These are phyloP conservation scores for Mimas tiliae DNA, from an alignment of 2,888 invertebrate genomes.

Conservation along the genomic window DNA sequence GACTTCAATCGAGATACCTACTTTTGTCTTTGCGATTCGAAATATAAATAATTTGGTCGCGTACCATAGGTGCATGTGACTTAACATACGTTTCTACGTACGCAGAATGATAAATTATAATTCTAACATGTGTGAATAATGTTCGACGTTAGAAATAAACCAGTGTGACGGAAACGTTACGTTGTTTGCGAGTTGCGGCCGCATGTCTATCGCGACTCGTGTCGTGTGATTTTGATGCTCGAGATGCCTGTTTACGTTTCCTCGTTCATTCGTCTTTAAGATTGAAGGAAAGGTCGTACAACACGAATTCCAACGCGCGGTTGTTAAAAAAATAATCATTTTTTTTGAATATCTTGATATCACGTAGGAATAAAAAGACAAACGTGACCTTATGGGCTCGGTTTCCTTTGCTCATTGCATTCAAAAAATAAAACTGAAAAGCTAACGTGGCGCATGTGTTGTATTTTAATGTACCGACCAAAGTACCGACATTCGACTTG, in stretches of 20 bases:
- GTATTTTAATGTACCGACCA: slow-evolving; percentile 10
- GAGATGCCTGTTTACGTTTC: slow-evolving; percentile 33
- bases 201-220: slow-evolving; percentile 29
- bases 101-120: slow-evolving; percentile 23
- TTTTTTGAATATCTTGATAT: slow-evolving; percentile 3
- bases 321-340: background rate
- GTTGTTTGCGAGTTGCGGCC: slow-evolving; percentile 31
- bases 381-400: slow-evolving; percentile 18
- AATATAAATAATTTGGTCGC: slow-evolving; percentile 21
- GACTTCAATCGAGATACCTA: slow-evolving; percentile 14
- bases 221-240: slow-evolving; percentile 33
- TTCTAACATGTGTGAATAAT: slow-evolving; percentile 26
- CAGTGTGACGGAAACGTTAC: slow-evolving; percentile 36
- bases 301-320: background rate
- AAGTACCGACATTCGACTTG: slow-evolving; percentile 3
- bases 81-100: slow-evolving; percentile 22
- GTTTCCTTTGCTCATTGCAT: slow-evolving; percentile 16
- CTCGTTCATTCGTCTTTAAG: slow-evolving; percentile 35
- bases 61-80: slow-evolving; percentile 19
- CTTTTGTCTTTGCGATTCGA: slow-evolving; percentile 17
- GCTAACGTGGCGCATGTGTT: slow-evolving; percentile 15
- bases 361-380: slow-evolving; percentile 1
- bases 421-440: slow-evolving; percentile 17
- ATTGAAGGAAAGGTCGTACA: slow-evolving; percentile 41
- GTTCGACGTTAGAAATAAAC: slow-evolving; percentile 37